Evolutionary conservation across 2,113 vertebrate genomes (phyloP), one percentile per base, ranked within the genome.

Genomic region (Ardeotis arabs): DNA sequence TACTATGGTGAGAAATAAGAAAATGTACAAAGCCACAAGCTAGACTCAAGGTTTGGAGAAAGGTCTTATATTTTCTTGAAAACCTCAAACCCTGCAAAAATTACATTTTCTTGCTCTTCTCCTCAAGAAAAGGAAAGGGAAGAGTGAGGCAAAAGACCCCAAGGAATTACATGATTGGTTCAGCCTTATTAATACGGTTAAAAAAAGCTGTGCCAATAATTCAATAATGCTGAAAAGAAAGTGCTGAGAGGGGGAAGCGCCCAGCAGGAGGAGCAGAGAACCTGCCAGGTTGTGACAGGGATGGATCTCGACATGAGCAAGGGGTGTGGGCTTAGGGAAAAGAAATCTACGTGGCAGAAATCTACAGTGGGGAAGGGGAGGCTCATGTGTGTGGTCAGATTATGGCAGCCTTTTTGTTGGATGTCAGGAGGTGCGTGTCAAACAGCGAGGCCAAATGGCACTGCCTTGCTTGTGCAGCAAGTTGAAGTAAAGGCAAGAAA

Each of bases 11-110:
- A 64, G 18, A 52, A 9, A 56, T 4, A 82, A 47, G 12, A 68
- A 27, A 67, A 44, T 37, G 22, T 35, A 44, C 11, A 59, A 90
- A 90, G 12, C 19, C 37, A 28, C 14, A 41, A 55, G 22, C 5
- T 45, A 35, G 39, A 82, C 35, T 47, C 17, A 37, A 86, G 21
- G 21, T 84, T 70, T 68, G 16, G 16, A 92, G 19, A 84, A 72
- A 8, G 4, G 5, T 39, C 19, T 44, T 73, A 17, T 2, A 28
- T 11, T 62, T 59, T 21, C 31, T 63, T 81, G 13, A 78, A 78
- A 78, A 45, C 1, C 3, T 63, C n/a, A 21, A 20, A 0, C 14
- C 6, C 44, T 8, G 3, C 1, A 4, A 58, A 80, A 33, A 2
- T 6, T 18, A 12, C 5, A 10, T 79, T 53, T 87, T 53, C 33